These are phyloP conservation scores for Haliclona indistincta DNA, from an alignment of 37 sponge, comb jelly and placozoan genomes.

Conservation along the genomic window DNA sequence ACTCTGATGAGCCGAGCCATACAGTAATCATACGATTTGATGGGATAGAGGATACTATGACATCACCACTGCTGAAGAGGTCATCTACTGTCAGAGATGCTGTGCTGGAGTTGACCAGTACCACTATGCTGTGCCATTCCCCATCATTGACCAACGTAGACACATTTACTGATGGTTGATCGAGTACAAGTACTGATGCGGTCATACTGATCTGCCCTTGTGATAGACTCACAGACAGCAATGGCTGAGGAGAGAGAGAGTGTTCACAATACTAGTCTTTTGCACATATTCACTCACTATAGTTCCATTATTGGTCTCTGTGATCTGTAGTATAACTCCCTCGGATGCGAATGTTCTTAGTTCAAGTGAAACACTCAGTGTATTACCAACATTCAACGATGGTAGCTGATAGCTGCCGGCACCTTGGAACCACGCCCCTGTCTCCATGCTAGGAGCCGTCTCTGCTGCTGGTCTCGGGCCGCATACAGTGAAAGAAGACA, in stretches of 20 bases:
- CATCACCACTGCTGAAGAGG: too few species aligned
- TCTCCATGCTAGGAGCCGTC: slow-evolving; percentile 34
- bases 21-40: background rate
- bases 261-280: too few species aligned
- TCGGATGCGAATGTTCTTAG: slow-evolving; percentile 42
- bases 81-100: slow-evolving; percentile 11
- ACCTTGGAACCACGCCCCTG: slow-evolving; percentile 58
- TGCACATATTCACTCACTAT: too few species aligned
- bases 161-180: too few species aligned
- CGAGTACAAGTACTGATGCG: too few species aligned
- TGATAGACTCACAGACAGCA: too few species aligned
- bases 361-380: background rate
- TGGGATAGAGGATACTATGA: too few species aligned
- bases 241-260: too few species aligned
- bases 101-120: background rate
- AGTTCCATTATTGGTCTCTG: too few species aligned
- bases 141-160: slow-evolving; percentile 17
- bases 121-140: slow-evolving; percentile 1
- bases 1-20: background rate
- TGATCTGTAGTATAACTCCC: too few species aligned
- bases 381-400: background rate
- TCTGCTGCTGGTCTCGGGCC: slow-evolving; percentile 68
- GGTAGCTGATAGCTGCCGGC: slow-evolving; percentile 19
- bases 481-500: slow-evolving; percentile 18
- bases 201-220: too few species aligned